These are phyloP conservation scores for Cyclina sinensis DNA, from an alignment of 1,140 invertebrate genomes.

Conservation along the genomic window DNA sequence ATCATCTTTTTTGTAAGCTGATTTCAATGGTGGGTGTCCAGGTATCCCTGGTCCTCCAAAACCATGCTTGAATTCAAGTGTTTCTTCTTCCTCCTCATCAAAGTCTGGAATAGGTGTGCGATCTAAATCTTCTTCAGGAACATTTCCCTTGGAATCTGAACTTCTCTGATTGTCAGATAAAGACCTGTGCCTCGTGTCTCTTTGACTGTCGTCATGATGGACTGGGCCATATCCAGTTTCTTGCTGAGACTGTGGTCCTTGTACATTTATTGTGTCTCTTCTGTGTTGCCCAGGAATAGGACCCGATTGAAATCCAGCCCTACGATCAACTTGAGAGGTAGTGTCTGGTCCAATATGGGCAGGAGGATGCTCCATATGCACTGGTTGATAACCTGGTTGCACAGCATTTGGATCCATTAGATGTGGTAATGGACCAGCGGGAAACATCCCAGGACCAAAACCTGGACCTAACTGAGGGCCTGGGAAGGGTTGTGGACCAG, in stretches of 20 bases:
- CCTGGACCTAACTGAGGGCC: not conserved
- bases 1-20: not conserved
- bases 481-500: slow-evolving; percentile 18
- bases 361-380: not conserved
- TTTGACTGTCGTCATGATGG: not conserved
- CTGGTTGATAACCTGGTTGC: slow-evolving; percentile 14
- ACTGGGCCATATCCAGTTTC: not conserved
- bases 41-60: slow-evolving; percentile 43
- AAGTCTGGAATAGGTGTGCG: not conserved
- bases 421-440: slow-evolving; percentile 22
- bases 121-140: not conserved
- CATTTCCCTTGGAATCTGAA: not conserved
- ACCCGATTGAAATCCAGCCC: not conserved
- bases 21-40: slow-evolving; percentile 20
- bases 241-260: not conserved
- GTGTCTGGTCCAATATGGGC: slow-evolving; percentile 26
- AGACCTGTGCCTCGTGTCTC: not conserved
- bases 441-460: slow-evolving; percentile 38
- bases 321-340: not conserved
- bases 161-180: not conserved
- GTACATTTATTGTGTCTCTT: not conserved
- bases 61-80: slow-evolving; percentile 27
- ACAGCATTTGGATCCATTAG: slow-evolving; percentile 45
- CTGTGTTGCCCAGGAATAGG: not conserved
- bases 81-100: not conserved